These are phyloP conservation scores for Molorchus minor DNA, from an alignment of 2,888 invertebrate species.

Conservation along the genomic window DNA sequence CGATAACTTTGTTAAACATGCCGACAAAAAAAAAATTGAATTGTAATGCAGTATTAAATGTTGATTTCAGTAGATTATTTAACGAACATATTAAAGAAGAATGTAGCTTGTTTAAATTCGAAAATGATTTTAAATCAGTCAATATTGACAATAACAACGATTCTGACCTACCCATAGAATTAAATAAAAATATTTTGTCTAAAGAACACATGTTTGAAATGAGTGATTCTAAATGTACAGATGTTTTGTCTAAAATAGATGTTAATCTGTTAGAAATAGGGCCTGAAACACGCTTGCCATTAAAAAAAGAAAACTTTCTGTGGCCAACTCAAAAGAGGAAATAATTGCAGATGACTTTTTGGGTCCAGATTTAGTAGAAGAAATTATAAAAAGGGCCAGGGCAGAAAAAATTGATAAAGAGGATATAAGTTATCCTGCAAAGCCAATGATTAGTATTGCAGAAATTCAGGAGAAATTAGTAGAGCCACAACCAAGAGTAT, in stretches of 20 bases:
- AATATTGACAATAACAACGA: neutral
- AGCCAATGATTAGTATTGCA: conserved; percentile 59
- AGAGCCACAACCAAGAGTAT: conserved; percentile 41
- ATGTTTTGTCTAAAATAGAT: neutral
- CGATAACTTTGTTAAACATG: neutral
- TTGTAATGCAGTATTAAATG: neutral
- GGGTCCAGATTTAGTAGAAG: conserved; percentile 36
- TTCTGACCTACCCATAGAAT: no score
- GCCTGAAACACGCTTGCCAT: conserved; percentile 51
- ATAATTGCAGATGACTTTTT: conserved; percentile 27
- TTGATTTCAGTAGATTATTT: no score
- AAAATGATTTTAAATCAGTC: neutral
- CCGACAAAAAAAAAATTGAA: neutral
- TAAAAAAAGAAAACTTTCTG: conserved; percentile 54
- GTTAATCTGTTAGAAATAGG: conserved; percentile 27
- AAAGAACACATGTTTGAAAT: neutral
- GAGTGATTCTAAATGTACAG: neutral
- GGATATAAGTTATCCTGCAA: conserved; percentile 59
- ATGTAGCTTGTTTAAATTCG: neutral
- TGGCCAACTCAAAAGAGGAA: conserved; percentile 35
- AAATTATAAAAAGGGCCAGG: conserved; percentile 36
- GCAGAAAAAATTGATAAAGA: conserved; percentile 33
- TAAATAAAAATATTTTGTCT: neutral
- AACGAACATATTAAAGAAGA: no score
- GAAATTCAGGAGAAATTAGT: conserved; percentile 52